These are phyloP conservation scores for Dicycla oo DNA, from an alignment of 2,888 invertebrate species.

Conservation along the genomic window DNA sequence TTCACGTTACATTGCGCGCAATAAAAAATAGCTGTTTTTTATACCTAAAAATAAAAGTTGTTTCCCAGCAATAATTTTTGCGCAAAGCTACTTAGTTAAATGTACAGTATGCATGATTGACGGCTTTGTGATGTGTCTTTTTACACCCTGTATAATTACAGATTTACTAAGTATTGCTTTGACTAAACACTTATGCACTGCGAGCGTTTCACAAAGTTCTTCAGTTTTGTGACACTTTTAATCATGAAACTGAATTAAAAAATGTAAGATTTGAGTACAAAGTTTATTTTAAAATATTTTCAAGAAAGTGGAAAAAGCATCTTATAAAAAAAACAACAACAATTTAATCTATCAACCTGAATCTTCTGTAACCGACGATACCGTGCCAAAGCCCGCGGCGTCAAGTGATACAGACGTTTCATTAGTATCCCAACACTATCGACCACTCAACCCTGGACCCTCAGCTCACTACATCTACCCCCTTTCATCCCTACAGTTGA, in stretches of 20 bases:
- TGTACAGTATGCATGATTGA: no score
- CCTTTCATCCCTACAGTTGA: conserved; percentile 29
- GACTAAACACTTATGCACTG: background rate
- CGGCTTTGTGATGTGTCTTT: no score
- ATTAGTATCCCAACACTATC: conserved; percentile 67
- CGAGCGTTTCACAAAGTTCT: background rate
- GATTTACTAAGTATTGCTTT: background rate
- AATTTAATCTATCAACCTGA: background rate
- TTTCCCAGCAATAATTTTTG: no score
- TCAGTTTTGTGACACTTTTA: background rate
- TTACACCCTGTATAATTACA: no score
- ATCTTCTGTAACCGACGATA: conserved; percentile 52
- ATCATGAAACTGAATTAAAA: background rate
- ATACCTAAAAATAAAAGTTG: no score
- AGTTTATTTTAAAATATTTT: background rate
- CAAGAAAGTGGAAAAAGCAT: background rate
- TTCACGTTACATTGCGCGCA: no score
- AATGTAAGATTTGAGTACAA: background rate
- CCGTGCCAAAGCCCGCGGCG: conserved; percentile 69
- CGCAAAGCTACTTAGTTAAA: no score
- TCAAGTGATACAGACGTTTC: conserved; percentile 75
- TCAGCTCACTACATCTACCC: conserved; percentile 32
- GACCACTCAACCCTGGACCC: conserved; percentile 59
- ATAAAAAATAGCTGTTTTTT: no score
- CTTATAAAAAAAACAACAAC: background rate